Evolutionary conservation across 2,113 vertebrate genomes (phyloP).

Genomic region (Entelurus aequoreus): DNA sequence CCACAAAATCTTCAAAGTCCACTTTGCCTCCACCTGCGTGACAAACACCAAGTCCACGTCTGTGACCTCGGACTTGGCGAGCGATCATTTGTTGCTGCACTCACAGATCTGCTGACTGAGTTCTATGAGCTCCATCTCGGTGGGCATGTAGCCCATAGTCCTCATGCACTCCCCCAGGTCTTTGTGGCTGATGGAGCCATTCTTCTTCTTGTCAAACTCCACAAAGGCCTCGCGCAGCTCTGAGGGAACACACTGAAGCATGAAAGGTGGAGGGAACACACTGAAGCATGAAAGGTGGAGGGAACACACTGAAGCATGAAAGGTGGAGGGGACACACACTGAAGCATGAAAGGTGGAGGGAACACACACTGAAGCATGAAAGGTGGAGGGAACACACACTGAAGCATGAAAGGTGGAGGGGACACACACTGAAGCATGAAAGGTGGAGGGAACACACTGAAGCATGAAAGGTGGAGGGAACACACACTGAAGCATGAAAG

Average conservation of each 20-base stretch:
- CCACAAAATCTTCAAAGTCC: conserved; percentile 82
- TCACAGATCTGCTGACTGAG: conserved; percentile 81
- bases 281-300: no score
- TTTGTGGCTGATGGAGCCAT: conserved; percentile 81
- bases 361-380: no score
- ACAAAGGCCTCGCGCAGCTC: conserved; percentile 85
- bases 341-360: no score
- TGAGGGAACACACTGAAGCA: conserved; percentile 41
- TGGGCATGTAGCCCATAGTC: conserved; percentile 95
- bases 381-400: no score
- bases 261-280: background rate
- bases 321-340: no score
- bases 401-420: no score
- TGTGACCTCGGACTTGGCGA: no score
- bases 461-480: no score
- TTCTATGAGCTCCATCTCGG: conserved; percentile 88
- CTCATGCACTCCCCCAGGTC: conserved; percentile 86
- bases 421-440: no score
- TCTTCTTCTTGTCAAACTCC: conserved; percentile 86
- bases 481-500: no score
- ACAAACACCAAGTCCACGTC: background rate
- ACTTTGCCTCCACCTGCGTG: conserved; percentile 83
- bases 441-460: no score
- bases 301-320: no score
- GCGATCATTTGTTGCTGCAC: conserved; percentile 13